Evolutionary conservation across 2,888 invertebrate genomes (phyloP).

Genomic region (Dicyrtoma fusca): DNA sequence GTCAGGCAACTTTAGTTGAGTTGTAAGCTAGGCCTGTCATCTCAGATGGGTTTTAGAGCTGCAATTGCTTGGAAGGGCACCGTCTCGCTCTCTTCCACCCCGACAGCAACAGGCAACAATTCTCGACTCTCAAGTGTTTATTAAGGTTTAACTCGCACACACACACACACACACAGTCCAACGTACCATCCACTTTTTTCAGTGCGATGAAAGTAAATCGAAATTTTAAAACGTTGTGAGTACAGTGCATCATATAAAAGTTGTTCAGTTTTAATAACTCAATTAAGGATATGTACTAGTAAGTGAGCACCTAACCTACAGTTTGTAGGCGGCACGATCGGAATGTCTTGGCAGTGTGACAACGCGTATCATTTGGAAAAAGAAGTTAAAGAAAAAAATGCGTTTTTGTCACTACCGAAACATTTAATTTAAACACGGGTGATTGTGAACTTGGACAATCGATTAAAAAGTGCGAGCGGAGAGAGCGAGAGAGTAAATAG

Average conservation of each 20-base stretch:
- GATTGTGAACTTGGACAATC: no score
- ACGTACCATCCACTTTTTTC: background rate
- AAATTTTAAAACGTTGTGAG: conserved; percentile 3
- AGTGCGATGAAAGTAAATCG: background rate
- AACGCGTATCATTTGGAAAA: no score
- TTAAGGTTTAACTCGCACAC: background rate
- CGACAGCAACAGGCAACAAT: background rate
- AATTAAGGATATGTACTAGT: conserved; percentile 3
- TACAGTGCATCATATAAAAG: conserved; percentile 1
- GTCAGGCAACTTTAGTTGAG: conserved; percentile 57
- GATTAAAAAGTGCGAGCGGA: no score
- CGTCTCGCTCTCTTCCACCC: conserved; percentile 31
- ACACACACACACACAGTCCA: background rate
- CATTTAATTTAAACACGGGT: no score
- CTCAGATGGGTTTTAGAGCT: conserved; percentile 57
- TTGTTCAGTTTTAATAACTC: conserved; percentile 23
- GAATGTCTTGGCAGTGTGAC: no score
- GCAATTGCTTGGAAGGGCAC: conserved; percentile 55
- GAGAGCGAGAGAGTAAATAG: no score
- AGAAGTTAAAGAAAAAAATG: no score
- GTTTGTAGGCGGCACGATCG: no score
- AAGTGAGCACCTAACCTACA: no score
- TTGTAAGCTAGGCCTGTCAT: conserved; percentile 57
- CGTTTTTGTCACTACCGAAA: no score
- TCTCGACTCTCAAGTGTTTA: background rate